phyloP scores from a whole-genome alignment of 2,888 invertebrate genomes.

The Ceriagrion tenellum region DNA sequence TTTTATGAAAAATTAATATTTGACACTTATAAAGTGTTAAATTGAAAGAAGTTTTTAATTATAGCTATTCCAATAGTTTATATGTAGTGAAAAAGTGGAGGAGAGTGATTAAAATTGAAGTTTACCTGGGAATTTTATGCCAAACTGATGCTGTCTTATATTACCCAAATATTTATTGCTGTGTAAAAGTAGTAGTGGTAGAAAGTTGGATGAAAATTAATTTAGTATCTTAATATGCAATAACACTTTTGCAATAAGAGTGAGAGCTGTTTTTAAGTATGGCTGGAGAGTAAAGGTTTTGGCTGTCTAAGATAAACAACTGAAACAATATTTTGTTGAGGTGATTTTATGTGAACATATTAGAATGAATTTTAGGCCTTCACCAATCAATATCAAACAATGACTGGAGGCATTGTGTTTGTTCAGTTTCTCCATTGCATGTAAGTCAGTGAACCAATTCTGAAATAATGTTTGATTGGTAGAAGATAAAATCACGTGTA shows the following conservation, averaged over 20 bases:
- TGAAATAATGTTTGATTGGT: neutral
- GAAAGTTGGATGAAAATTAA: neutral
- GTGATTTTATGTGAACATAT: neutral
- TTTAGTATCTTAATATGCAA: neutral
- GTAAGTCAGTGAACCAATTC: neutral
- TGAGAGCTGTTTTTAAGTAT: neutral
- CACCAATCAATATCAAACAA: neutral
- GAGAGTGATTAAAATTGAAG: neutral
- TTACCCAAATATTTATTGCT: neutral
- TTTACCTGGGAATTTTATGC: neutral
- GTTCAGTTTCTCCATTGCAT: neutral
- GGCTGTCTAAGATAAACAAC: neutral
- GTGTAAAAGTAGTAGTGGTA: neutral
- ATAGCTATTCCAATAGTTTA: neutral
- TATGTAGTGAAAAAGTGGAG: neutral
- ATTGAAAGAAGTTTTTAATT: neutral
- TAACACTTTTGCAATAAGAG: neutral
- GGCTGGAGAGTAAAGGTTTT: neutral
- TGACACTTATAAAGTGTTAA: neutral
- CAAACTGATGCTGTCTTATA: neutral
- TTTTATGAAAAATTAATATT: neutral
- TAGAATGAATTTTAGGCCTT: neutral
- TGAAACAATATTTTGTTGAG: constrained; percentile 11
- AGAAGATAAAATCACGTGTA: neutral
- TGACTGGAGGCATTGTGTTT: neutral